phyloP scores from a whole-genome alignment of 2,888 invertebrate genomes.

The Drosophila differens region DNA sequence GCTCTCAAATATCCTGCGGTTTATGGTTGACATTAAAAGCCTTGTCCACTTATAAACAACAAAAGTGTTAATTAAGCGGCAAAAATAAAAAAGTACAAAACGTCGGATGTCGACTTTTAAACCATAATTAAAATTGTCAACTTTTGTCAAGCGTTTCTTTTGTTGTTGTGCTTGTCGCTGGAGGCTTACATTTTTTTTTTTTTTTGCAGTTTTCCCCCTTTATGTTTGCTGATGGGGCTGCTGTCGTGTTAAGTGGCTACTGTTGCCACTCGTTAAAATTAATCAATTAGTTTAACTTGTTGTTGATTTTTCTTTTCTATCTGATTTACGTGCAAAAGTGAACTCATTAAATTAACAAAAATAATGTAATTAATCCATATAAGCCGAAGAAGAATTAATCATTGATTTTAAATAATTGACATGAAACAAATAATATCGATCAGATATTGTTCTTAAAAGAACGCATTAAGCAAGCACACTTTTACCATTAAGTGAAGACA shows the following conservation, averaged over 20 bases:
- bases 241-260: slow-evolving; percentile 45
- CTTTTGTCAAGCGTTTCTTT: slow-evolving; percentile 39
- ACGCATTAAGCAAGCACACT: neutral
- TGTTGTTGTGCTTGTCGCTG: slow-evolving; percentile 23
- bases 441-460: neutral
- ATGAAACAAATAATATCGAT: neutral
- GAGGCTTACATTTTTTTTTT: slow-evolving; percentile 62
- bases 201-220: slow-evolving; percentile 40
- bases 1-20: slow-evolving; percentile 30
- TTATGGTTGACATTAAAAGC: slow-evolving; percentile 59
- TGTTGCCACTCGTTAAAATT: slow-evolving; percentile 55
- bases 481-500: neutral
- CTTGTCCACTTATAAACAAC: slow-evolving; percentile 27
- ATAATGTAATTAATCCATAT: neutral
- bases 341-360: neutral
- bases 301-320: slow-evolving; percentile 15
- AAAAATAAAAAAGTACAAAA: slow-evolving; percentile 38
- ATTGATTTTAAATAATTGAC: neutral
- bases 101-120: slow-evolving; percentile 52
- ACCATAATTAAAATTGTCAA: slow-evolving; percentile 72
- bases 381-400: neutral
- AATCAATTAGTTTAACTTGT: slow-evolving; percentile 62
- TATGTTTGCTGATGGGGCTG: slow-evolving; percentile 11
- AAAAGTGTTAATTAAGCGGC: slow-evolving; percentile 71
- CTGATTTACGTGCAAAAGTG: slow-evolving; percentile 30